phyloP scores from a whole-genome alignment of 2,113 vertebrate species.

The Pseudorasbora parva region DNA sequence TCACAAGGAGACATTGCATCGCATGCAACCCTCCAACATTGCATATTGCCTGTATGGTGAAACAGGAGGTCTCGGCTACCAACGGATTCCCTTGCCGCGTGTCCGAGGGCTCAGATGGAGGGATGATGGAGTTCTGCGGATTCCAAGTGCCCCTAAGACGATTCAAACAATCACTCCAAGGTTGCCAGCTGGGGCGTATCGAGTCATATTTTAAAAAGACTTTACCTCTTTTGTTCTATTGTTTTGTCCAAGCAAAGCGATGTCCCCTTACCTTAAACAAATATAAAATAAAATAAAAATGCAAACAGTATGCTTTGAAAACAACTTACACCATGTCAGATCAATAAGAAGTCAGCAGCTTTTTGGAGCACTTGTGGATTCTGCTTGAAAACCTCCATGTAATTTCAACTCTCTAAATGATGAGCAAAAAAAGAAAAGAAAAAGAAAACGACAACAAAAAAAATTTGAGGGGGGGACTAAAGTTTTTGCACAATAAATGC shows the following conservation, averaged over 20 bases:
- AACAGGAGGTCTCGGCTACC: conserved; percentile 53
- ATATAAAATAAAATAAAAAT: conserved; percentile 67
- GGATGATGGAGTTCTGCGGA: conserved; percentile 56
- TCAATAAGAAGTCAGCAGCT: conserved; percentile 66
- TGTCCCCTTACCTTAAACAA: conserved; percentile 68
- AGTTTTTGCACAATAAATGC: conserved; percentile 74
- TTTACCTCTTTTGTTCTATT: conserved; percentile 65
- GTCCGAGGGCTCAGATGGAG: conserved; percentile 62
- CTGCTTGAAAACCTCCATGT: conserved; percentile 59
- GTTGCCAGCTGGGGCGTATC: conserved; percentile 61
- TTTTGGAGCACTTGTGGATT: conserved; percentile 69
- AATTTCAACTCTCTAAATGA: conserved; percentile 69
- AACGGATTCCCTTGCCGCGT: conserved; percentile 57
- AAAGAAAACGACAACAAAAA: conserved; percentile 41
- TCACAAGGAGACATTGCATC: conserved; percentile 53
- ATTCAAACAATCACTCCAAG: conserved; percentile 63
- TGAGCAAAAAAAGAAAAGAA: conserved; percentile 56
- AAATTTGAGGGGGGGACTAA: conserved; percentile 65
- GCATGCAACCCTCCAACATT: conserved; percentile 41
- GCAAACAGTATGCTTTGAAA: conserved; percentile 70
- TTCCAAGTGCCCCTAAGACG: conserved; percentile 54
- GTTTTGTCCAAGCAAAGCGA: conserved; percentile 63
- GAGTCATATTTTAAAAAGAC: conserved; percentile 63
- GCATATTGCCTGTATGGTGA: conserved; percentile 53
- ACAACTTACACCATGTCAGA: conserved; percentile 65